phyloP scores from a whole-genome alignment of 2,113 vertebrate species.

The Mustelus asterias region DNA sequence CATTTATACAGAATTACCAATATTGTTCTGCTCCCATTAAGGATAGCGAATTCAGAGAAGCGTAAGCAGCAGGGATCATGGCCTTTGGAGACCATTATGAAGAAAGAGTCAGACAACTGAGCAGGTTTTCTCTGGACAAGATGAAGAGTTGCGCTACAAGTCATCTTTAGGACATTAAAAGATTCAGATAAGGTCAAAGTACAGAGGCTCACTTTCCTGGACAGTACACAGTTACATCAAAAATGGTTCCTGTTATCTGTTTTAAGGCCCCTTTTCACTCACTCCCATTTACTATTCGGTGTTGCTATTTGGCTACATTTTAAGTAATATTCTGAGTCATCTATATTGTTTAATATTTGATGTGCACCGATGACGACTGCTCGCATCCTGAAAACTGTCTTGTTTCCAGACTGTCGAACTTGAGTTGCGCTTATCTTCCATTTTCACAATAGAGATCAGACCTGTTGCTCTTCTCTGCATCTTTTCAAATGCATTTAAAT shows the following conservation, averaged over 20 bases:
- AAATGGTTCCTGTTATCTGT: neutral
- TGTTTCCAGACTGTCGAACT: neutral
- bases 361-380: neutral
- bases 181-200: neutral
- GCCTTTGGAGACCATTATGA: neutral
- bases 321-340: neutral
- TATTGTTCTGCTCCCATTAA: neutral
- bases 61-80: neutral
- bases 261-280: neutral
- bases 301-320: neutral
- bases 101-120: neutral
- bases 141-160: neutral
- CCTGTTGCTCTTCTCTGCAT: neutral
- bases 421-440: neutral
- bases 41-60: neutral
- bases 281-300: neutral
- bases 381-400: neutral
- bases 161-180: neutral
- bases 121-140: neutral
- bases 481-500: neutral
- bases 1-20: neutral
- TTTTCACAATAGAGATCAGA: neutral
- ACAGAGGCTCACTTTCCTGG: neutral
- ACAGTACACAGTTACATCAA: neutral
- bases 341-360: neutral